Base-by-base conservation (phyloP, 2,888 invertebrate species). In the Rugalucina vietnamica region DNA sequence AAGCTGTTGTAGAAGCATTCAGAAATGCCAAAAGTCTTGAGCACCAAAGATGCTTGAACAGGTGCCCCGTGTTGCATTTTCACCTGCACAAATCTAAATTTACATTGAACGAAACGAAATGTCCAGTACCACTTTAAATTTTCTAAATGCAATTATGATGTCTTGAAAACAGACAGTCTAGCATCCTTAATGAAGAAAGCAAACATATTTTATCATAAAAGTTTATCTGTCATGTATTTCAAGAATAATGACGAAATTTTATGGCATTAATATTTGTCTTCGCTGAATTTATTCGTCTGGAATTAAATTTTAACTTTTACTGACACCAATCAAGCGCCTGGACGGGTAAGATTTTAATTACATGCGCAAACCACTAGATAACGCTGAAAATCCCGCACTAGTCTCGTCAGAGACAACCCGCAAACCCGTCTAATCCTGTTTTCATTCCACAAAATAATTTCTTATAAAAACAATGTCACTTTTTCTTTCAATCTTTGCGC, bases 381-480 rank as follows among this genome's bases (percentile, higher is more conserved):
- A 65, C 34, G 21, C 21, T 65, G 65, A 34, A 34, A 65, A 32
- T 65, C 34, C 34, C 21, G 65, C 32, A 65, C 65, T 34, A 65
- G 65, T 65, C 65, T 65, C 18, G 65, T 65, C 65, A 34, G 4
- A 65, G 65, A 65, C 65, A 65, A 34, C 65, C 34, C 8, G 65
- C 32, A 65, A 65, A 34, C 34, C 65, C 65, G 4, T 34, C 34
- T 34, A 65, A 34, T 34, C 65, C 34, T 65, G 65, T 34, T 76
- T 79, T 84, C 85, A 88, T 85, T 54, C 82, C 76, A 70, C 65
- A 27, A 21, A n/a, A 27, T 84, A 85, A 86, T 84, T 82, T 79
- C 85, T 73, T 71, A 86, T 60, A 82, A 85, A 85, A 88, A 88
- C 88, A 88, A 84, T 82, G 84, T 77, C 88, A 80, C 85, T 79